Conservation (phyloP, 1,140 invertebrate species). For the Homalodisca vitripennis region DNA sequence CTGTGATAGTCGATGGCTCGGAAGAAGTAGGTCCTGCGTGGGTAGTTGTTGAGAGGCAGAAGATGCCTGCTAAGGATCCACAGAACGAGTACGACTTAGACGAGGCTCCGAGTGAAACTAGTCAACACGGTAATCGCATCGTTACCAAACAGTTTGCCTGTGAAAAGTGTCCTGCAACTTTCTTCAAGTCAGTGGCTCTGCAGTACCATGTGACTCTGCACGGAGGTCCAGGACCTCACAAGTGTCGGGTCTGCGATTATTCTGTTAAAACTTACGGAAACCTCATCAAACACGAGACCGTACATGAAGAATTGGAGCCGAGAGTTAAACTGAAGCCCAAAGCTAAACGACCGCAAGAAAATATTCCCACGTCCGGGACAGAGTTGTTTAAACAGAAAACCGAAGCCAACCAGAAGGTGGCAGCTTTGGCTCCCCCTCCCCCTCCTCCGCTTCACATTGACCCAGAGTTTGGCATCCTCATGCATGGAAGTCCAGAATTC, state of each 20-base stretch:
- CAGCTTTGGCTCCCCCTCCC: slow-evolving; percentile 27
- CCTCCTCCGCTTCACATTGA: slow-evolving; percentile 53
- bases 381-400: slow-evolving; percentile 60
- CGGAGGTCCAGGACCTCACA: slow-evolving; percentile 64
- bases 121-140: slow-evolving; percentile 12
- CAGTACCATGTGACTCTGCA: slow-evolving; percentile 72
- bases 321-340: slow-evolving; percentile 34
- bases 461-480: slow-evolving; percentile 63
- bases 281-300: slow-evolving; percentile 69
- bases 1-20: slow-evolving; percentile 47
- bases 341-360: slow-evolving; percentile 38
- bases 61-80: slow-evolving; percentile 16
- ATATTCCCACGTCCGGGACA: slow-evolving; percentile 60
- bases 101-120: not conserved
- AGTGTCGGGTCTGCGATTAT: slow-evolving; percentile 83
- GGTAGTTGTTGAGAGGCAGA: slow-evolving; percentile 44
- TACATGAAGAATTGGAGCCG: slow-evolving; percentile 50
- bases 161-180: slow-evolving; percentile 65
- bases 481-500: slow-evolving; percentile 73
- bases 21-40: slow-evolving; percentile 48
- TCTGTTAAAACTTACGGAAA: slow-evolving; percentile 74
- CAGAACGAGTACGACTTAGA: not conserved
- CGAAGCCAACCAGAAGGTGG: slow-evolving; percentile 48
- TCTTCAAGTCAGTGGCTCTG: slow-evolving; percentile 66
- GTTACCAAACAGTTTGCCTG: slow-evolving; percentile 52